Base-by-base conservation (phyloP, 1,140 invertebrate genomes). In the Drosophila equinoxialis region DNA sequence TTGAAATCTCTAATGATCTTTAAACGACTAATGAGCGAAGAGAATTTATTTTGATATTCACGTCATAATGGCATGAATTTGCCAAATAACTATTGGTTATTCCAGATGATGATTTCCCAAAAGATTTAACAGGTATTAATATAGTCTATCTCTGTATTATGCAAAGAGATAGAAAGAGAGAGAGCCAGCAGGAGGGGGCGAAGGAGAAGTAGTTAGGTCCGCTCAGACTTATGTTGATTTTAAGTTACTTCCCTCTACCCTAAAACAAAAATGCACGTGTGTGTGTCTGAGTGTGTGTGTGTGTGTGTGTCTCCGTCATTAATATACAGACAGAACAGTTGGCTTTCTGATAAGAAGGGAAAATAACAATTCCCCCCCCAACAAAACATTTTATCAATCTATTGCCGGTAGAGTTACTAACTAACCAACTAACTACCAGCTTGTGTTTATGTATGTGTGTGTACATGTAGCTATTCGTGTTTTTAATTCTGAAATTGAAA, bases 331-430 rank as follows among this genome's bases (percentile, higher is more conserved):
- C 79, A 57, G 48, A 78, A 35, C 65, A 68, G 72, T 73, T 81
- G 68, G 55, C 60, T 65, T 74, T 71, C 60, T 84, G 81, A 84
- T 84, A 84, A 84, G 70, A 68, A 57, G n/a, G 14, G 20, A 51
- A 66, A 79, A 77, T 59, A 84, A 74, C 81, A 84, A 81, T 64
- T 75, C 65, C 63, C 65, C 59, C 67, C 65, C 59, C 30, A 30
- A 30, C 30, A 30, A 30, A 35, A 77, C 65, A 69, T 67, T 84
- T 84, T 84, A 84, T 84, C 81, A 84, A 84, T 84, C 74, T 73
- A 79, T 78, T 77, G 76, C 64, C 65, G 61, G 66, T 76, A 79
- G 75, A 63, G 23, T 30, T 30, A 67, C 57, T 60, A 61, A 70
- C 58, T 65, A 41, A 41, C 30, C 64, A 67, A 64, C 20, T n/a